Evolutionary conservation across 2,888 invertebrate genomes (phyloP), one percentile per base, ranked within the genome.

Genomic region (Eulithis testata): DNA sequence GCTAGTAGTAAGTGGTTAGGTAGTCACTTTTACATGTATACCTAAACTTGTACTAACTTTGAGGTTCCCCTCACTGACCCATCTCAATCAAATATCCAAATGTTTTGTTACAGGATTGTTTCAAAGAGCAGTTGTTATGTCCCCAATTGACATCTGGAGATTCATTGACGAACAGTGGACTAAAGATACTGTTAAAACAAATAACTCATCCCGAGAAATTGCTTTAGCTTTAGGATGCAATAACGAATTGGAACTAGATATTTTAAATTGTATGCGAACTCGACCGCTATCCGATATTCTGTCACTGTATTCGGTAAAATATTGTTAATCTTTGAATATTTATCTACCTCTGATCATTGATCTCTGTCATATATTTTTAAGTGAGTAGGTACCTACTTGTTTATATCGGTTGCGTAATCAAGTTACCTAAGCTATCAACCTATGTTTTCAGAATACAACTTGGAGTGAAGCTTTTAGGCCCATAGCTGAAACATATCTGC

Each of bases 41-140:
- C n/a, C n/a, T n/a, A 21, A 21, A 21, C 21, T 21, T 21, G 21
- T 21, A 21, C 21, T 21, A 21, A 21, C 21, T 21, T 21, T 21
- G 21, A 21, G 2, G 21, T 21, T 31, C 31, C 4, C 31, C 31
- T 31, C 4, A 31, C 6, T 5, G 31, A 3, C 31, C 31, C 6
- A 31, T 6, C 31, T 31, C 21, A 21, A 31, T 6, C 3, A 5
- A 31, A 4, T 31, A 6, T 5, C 4, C 31, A 11, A 21, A 11
- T 50, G 58, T 49, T 59, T 76, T 80, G 69, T 80, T 77, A 49
- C 82, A 94, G 94, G 94, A 61, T 85, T 96, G 65, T 96, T 96
- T 80, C 94, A 95, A 75, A 93, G 95, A 79, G 94, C 94, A 11
- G 94, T 96, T 66, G 84, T 96, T 27, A 96, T 96, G 95, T 96